These are phyloP conservation scores for Phenganax marumi DNA, from an alignment of 92 coral and sea anemone genomes.

Conservation along the genomic window DNA sequence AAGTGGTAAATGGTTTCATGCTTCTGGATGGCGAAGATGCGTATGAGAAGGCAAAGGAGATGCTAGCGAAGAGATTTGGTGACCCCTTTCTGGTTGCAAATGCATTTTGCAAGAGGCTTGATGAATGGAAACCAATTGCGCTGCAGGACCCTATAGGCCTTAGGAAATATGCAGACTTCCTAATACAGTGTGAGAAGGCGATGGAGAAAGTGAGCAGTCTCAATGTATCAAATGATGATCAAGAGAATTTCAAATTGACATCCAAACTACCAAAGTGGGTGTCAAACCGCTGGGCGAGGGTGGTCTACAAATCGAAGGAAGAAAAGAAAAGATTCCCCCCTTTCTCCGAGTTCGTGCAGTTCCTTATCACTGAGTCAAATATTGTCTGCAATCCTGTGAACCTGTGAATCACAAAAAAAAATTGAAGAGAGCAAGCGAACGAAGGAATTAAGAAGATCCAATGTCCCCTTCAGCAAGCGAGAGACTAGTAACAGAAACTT, in stretches of 20 bases:
- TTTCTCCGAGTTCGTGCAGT: slow-evolving; percentile 53
- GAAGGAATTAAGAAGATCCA: slow-evolving; percentile 26
- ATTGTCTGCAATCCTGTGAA: slow-evolving; percentile 62
- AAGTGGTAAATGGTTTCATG: slow-evolving; percentile 59
- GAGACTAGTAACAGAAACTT: slow-evolving; percentile 33
- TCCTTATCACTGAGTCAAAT: slow-evolving; percentile 51
- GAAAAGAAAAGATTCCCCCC: slow-evolving; percentile 55
- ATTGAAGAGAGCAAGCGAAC: slow-evolving; percentile 28
- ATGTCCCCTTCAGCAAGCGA: background rate
- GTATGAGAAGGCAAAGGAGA: slow-evolving; percentile 52
- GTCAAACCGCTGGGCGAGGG: slow-evolving; percentile 54
- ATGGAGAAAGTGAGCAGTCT: slow-evolving; percentile 54
- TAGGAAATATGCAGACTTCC: slow-evolving; percentile 51
- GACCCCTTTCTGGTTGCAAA: slow-evolving; percentile 54
- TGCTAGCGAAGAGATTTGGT: slow-evolving; percentile 57
- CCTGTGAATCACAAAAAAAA: slow-evolving; percentile 34
- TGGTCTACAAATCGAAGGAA: slow-evolving; percentile 50
- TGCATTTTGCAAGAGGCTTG: slow-evolving; percentile 45
- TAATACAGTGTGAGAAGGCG: slow-evolving; percentile 56
- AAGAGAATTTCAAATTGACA: slow-evolving; percentile 49
- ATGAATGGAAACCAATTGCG: slow-evolving; percentile 53
- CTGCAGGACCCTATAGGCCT: slow-evolving; percentile 45
- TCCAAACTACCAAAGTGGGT: slow-evolving; percentile 57
- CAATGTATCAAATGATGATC: slow-evolving; percentile 46
- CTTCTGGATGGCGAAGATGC: slow-evolving; percentile 56